These are phyloP conservation scores for Dryoscopus gambensis DNA, from an alignment of 2,113 vertebrate species.

Conservation along the genomic window DNA sequence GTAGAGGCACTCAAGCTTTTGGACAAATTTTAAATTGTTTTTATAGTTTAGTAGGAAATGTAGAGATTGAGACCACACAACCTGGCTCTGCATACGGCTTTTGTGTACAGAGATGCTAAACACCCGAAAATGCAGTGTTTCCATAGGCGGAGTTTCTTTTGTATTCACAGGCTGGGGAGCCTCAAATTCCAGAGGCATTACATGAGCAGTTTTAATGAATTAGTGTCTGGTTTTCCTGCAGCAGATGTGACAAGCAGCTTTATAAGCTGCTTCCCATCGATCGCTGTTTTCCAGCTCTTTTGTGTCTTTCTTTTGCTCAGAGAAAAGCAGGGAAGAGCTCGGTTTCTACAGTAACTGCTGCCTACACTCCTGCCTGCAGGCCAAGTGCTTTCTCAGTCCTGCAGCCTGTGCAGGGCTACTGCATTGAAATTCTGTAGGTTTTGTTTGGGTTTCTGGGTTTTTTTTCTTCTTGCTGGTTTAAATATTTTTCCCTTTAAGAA, in stretches of 20 bases:
- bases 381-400: constrained; percentile 50
- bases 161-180: constrained; percentile 63
- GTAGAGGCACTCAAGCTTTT: neutral
- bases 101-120: constrained; percentile 64
- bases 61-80: constrained; percentile 50
- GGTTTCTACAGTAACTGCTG: constrained; percentile 76
- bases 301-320: constrained; percentile 69
- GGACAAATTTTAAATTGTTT: neutral
- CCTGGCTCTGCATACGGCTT: constrained; percentile 11
- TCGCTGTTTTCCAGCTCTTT: constrained; percentile 69
- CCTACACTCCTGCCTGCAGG: constrained; percentile 66
- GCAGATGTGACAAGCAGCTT: constrained; percentile 74
- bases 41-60: constrained; percentile 19
- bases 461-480: neutral
- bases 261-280: constrained; percentile 72
- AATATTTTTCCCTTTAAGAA: constrained; percentile 5
- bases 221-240: constrained; percentile 72
- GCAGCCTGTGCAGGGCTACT: constrained; percentile 48
- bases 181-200: constrained; percentile 77
- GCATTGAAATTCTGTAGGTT: constrained; percentile 44
- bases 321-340: constrained; percentile 64
- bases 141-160: constrained; percentile 72
- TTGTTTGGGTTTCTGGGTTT: neutral
- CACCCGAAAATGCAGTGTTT: constrained; percentile 63
- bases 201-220: constrained; percentile 75